These are phyloP conservation scores for Chironex yamaguchii DNA, from an alignment of 30 jellyfish, hydroid and myxozoan species.

Conservation along the genomic window DNA sequence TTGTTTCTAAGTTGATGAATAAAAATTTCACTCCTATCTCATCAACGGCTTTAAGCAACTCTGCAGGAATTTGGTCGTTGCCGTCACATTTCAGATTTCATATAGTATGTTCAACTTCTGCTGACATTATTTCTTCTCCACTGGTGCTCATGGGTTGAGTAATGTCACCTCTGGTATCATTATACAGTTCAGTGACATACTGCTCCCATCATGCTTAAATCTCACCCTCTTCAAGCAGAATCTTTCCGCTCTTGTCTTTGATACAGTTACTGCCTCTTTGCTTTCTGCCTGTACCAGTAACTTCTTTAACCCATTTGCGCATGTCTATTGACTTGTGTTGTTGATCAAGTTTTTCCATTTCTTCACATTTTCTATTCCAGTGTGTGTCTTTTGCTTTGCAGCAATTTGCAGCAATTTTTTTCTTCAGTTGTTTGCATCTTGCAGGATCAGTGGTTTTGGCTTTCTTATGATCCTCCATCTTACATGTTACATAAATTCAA, in stretches of 20 bases:
- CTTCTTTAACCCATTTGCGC: slow-evolving; percentile 24
- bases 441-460: not conserved
- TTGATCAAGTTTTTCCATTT: not conserved
- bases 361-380: not conserved
- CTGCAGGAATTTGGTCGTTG: slow-evolving; percentile 34
- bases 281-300: slow-evolving; percentile 24
- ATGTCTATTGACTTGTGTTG: slow-evolving; percentile 1
- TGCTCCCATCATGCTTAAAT: slow-evolving; percentile 23
- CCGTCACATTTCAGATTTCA: slow-evolving; percentile 8
- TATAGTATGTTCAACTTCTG: not conserved
- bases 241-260: slow-evolving; percentile 3
- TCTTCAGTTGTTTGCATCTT: not conserved
- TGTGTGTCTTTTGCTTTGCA: too few relatives aligned
- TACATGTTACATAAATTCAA: too few relatives aligned
- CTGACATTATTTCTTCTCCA: not conserved
- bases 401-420: too few relatives aligned
- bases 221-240: not conserved
- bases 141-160: not conserved
- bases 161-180: not conserved
- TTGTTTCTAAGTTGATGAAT: not conserved
- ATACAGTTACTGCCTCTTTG: not conserved
- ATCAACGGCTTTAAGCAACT: slow-evolving; percentile 1
- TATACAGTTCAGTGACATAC: slow-evolving; percentile 20
- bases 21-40: not conserved
- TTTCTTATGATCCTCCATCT: slow-evolving; percentile 13